Evolutionary conservation across 2,113 vertebrate species (phyloP).

Genomic region (Corythornis vintsioides): DNA sequence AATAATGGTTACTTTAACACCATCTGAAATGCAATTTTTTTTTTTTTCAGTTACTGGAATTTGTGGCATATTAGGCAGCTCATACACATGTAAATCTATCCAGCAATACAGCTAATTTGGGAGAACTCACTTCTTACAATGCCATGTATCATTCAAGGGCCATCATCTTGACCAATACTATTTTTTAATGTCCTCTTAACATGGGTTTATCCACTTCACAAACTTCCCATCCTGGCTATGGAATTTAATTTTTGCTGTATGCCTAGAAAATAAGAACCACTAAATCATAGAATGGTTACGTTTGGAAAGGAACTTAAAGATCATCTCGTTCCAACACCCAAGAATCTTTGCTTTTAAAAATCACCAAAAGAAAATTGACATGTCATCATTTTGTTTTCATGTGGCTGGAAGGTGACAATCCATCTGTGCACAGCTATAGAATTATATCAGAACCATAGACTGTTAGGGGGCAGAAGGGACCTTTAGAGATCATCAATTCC

Average conservation of each 20-base stretch:
- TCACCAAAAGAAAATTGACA: not conserved
- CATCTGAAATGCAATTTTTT: not conserved
- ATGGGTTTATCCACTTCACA: accelerated
- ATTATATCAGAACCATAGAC: too few species aligned
- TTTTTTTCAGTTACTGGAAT: not conserved
- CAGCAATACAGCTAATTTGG: not conserved
- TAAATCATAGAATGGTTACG: too few species aligned
- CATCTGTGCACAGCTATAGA: not conserved
- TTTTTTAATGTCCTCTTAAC: not conserved
- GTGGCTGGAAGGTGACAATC: not conserved
- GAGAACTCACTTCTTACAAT: not conserved
- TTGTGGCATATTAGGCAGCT: not conserved
- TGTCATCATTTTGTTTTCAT: not conserved
- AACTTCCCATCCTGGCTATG: not conserved
- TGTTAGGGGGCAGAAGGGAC: too few species aligned
- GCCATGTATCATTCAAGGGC: too few species aligned
- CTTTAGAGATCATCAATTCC: too few species aligned
- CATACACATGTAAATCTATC: not conserved
- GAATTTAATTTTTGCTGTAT: not conserved
- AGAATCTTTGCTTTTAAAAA: not conserved
- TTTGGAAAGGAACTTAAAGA: too few species aligned
- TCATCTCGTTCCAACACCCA: too few species aligned
- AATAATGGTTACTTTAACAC: not conserved
- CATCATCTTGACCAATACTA: not conserved
- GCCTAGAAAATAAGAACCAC: not conserved